A percentile compares a stretch with the other conserved stretches of the same genome.
phyloP scores from a whole-genome alignment of 2,797 vertebrate genomes.

The Eutrigla gurnardus region DNA sequence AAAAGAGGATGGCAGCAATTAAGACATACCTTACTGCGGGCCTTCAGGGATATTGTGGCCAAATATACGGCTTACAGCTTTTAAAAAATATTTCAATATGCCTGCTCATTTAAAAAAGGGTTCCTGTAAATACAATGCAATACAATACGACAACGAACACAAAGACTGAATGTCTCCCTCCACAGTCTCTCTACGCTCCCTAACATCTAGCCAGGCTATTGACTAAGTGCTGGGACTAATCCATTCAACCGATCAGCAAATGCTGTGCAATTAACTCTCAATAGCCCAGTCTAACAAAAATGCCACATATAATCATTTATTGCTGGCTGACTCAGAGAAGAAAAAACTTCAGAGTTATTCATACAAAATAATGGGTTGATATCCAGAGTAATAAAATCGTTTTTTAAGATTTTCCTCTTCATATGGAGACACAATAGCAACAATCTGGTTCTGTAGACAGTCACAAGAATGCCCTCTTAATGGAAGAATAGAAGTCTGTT shows the following conservation, averaged over 20 bases:
- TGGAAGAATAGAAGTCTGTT: neutral
- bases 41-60: constrained; percentile 10
- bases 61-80: constrained; percentile 5
- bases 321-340: neutral
- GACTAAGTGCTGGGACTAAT: neutral
- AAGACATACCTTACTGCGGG: constrained; percentile 6
- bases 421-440: neutral
- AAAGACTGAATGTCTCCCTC: neutral
- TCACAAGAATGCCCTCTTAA: neutral
- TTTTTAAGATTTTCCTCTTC: neutral
- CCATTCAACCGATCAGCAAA: constrained; percentile 7
- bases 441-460: neutral
- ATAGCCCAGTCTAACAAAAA: constrained; percentile 17
- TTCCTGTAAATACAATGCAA: neutral
- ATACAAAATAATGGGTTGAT: neutral
- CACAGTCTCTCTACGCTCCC: neutral
- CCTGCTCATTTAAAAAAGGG: neutral
- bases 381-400: neutral
- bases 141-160: neutral
- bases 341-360: neutral
- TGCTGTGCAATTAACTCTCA: constrained; percentile 1
- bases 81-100: neutral
- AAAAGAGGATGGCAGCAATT: constrained; percentile 27
- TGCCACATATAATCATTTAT: neutral
- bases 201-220: neutral